A percentile compares a stretch with the other conserved stretches of the same genome.
Conservation (phyloP, 2,113 vertebrate genomes). For the Myotis lucifugus region DNA sequence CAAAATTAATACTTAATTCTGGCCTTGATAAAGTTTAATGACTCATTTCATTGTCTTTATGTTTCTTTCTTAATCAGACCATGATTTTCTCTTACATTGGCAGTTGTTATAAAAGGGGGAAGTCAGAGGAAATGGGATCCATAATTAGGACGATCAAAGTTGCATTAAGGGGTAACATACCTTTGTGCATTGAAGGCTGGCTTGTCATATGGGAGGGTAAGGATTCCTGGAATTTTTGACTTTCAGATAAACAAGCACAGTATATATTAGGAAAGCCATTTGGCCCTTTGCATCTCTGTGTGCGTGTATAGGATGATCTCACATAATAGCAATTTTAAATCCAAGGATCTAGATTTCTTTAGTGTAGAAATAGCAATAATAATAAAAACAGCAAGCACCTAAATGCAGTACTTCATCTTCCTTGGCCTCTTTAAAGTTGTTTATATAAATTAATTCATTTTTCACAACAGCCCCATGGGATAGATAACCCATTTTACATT, state of each 20-base stretch:
- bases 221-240: conserved; percentile 46
- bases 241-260: neutral
- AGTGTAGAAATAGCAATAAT: conserved; percentile 21
- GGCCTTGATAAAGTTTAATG: neutral
- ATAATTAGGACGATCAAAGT: conserved; percentile 45
- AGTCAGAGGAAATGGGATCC: conserved; percentile 2
- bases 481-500: neutral
- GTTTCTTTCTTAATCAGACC: conserved; percentile 36
- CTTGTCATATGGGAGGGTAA: neutral
- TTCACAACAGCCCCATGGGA: neutral
- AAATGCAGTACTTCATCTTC: neutral
- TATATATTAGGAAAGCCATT: neutral
- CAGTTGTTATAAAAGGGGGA: neutral
- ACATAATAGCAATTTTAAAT: neutral
- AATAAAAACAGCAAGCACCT: neutral
- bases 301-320: neutral
- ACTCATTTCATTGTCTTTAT: neutral
- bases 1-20: conserved; percentile 37
- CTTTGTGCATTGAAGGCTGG: neutral
- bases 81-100: conserved; percentile 27
- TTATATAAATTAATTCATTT: neutral
- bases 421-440: neutral
- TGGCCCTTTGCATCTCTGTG: neutral
- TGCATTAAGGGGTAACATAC: neutral
- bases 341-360: neutral